Conservation (phyloP, 1,140 invertebrate species). For the Platyura marginata region DNA sequence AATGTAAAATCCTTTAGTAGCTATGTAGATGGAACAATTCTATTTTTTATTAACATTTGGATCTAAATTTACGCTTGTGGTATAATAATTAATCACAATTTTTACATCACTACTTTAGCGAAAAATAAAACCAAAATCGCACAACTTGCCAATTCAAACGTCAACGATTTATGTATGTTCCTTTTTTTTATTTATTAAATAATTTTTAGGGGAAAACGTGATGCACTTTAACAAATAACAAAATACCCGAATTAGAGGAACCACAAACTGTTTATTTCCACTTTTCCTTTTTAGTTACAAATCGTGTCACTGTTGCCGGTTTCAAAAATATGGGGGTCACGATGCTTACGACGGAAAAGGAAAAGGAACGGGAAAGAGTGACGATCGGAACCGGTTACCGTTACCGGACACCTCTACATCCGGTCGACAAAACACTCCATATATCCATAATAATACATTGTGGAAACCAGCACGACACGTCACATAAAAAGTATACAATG, state of each 20-base stretch:
- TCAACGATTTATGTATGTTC: neutral
- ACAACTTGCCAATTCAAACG: neutral
- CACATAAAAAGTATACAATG: neutral
- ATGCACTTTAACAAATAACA: neutral
- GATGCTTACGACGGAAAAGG: constrained; percentile 13
- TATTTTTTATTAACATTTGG: no score
- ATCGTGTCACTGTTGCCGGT: neutral
- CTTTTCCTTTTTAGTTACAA: neutral
- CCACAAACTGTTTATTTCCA: neutral
- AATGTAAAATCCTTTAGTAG: no score
- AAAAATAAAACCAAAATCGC: neutral
- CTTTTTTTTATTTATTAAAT: no score
- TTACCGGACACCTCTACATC: constrained; percentile 27
- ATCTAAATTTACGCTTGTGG: no score
- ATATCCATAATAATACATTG: neutral
- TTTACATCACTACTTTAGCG: neutral
- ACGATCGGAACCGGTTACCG: constrained; percentile 27
- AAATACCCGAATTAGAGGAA: neutral
- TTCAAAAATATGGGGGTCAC: neutral
- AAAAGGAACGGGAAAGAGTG: constrained; percentile 23
- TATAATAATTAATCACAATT: no score
- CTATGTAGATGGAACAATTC: no score
- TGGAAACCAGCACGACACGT: neutral
- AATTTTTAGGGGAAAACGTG: no score
- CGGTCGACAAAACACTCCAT: constrained; percentile 6